Evolutionary conservation across 2,888 invertebrate species (phyloP).

Genomic region (Trachelus tabidus): DNA sequence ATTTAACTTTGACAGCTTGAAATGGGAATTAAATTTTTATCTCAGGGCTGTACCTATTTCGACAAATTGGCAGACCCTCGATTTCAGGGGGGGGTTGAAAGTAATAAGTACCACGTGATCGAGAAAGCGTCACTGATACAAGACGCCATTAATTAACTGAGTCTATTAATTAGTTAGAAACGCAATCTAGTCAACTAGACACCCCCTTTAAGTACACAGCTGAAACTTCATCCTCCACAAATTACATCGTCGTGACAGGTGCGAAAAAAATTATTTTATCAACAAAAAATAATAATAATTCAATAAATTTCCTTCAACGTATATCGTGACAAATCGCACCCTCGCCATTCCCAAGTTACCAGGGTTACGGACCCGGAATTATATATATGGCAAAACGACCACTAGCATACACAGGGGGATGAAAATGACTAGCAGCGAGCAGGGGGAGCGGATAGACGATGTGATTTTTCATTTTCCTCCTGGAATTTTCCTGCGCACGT

Average conservation of each 20-base stretch:
- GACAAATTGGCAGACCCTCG: not conserved
- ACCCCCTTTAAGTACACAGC: not conserved
- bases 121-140: not conserved
- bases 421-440: not conserved
- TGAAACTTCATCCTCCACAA: not conserved
- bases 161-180: constrained; percentile 55
- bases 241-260: not conserved
- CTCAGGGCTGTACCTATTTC: not conserved
- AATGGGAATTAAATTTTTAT: not conserved
- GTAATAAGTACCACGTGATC: not conserved
- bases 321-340: not conserved
- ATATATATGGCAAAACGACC: not conserved
- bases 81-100: not conserved
- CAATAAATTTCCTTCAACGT: not conserved
- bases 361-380: not conserved
- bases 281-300: not conserved
- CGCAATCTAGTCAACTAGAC: constrained; percentile 39
- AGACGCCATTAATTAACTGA: not conserved
- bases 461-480: not conserved
- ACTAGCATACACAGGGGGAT: not conserved
- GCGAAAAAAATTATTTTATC: not conserved
- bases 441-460: not conserved
- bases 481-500: not conserved
- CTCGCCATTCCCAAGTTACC: not conserved
- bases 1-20: not conserved